phyloP scores from a whole-genome alignment of 2,797 vertebrate genomes.

The Hippopotamyrus pictus region DNA sequence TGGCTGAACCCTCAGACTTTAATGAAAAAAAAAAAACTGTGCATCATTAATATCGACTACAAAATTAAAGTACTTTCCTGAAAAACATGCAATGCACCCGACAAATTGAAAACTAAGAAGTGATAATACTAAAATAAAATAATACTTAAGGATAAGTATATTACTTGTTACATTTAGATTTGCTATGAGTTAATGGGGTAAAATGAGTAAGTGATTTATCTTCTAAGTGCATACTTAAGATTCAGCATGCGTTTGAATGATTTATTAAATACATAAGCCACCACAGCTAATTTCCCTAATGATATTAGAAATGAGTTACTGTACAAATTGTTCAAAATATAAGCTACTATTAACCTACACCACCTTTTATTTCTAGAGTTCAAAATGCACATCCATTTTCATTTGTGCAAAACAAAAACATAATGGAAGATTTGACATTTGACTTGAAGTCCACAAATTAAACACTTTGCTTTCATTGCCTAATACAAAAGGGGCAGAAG shows the following conservation, averaged over 20 bases:
- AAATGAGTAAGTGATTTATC: conserved; percentile 57
- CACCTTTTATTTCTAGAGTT: conserved; percentile 61
- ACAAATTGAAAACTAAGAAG: conserved; percentile 73
- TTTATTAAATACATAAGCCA: conserved; percentile 73
- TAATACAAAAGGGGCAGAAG: conserved; percentile 50
- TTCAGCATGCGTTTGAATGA: conserved; percentile 67
- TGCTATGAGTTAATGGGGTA: conserved; percentile 67
- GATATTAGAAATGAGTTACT: conserved; percentile 73
- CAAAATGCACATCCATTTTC: conserved; percentile 63
- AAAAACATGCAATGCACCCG: conserved; percentile 26
- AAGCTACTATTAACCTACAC: conserved; percentile 67
- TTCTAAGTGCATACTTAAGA: conserved; percentile 59
- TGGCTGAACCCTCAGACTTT: background rate
- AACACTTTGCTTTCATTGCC: conserved; percentile 47
- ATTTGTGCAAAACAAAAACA: conserved; percentile 65
- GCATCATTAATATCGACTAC: background rate
- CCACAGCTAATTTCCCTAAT: conserved; percentile 71
- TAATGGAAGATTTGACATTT: conserved; percentile 65
- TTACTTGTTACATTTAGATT: conserved; percentile 68
- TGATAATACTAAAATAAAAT: conserved; percentile 72
- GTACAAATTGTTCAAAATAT: conserved; percentile 67
- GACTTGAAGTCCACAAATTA: conserved; percentile 64
- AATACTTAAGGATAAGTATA: conserved; percentile 48
- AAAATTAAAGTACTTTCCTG: background rate
- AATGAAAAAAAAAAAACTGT: background rate